Evolutionary conservation across 2,113 vertebrate species (phyloP).

Genomic region (Actinemys pallida): DNA sequence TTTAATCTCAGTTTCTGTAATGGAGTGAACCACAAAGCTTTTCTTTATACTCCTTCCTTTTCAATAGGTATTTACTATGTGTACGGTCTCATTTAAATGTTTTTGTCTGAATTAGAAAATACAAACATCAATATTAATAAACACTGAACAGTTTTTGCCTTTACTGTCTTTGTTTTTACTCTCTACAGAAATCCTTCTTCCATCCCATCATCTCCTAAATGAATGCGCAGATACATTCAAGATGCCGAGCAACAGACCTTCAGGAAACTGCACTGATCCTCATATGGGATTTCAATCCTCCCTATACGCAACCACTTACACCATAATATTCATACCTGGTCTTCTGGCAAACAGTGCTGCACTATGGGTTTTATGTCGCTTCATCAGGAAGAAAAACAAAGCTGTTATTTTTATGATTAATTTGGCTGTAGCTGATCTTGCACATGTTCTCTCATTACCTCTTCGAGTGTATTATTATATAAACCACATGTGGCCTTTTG

Average conservation of each 20-base stretch:
- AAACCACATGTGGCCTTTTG: conserved; percentile 85
- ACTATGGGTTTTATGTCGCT: conserved; percentile 87
- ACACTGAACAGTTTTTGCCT: background rate
- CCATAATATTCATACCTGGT: conserved; percentile 88
- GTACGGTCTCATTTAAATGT: background rate
- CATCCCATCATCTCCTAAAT: background rate
- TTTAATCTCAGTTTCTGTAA: background rate
- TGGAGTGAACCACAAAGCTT: background rate
- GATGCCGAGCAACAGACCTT: conserved; percentile 59
- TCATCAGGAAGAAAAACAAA: conserved; percentile 88
- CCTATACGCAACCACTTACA: conserved; percentile 86
- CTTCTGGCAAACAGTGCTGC: conserved; percentile 87
- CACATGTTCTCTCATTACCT: conserved; percentile 87
- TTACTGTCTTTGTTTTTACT: background rate
- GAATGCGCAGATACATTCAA: background rate
- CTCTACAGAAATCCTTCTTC: conserved; percentile 46
- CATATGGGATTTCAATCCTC: conserved; percentile 75
- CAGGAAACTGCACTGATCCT: conserved; percentile 49
- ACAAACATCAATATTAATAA: rapidly evolving
- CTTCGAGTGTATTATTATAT: conserved; percentile 89
- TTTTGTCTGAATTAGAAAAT: rapidly evolving
- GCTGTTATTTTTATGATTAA: conserved; percentile 93
- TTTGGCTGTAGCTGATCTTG: conserved; percentile 87
- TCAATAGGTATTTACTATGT: background rate
- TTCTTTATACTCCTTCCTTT: background rate